Base-by-base conservation (phyloP, 2,797 vertebrate genomes). In the Loriculus beryllinus region DNA sequence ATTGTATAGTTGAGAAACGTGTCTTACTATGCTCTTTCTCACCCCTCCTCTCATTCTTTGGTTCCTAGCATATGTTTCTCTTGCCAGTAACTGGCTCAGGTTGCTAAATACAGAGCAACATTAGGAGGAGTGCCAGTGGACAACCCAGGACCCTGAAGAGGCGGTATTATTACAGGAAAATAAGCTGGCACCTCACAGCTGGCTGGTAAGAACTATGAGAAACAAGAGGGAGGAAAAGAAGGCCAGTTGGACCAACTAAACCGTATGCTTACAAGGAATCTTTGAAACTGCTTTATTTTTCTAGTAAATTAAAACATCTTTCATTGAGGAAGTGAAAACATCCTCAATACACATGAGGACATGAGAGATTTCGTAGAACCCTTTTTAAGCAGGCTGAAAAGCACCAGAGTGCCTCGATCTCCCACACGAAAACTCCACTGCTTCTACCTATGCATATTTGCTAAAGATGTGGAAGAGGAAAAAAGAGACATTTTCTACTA, bases 171-270 rank as follows among this genome's bases (percentile, higher is more conserved):
- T 43, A 43, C 21, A 40, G 0, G 2, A 56, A 56, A 88, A 40
- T 21, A 88, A 81, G 37, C 20, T 62, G 42, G 33, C 26, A 72
- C 29, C 42, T 82, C 10, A 2, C 23, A 84, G 29, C 45, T 84
- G 21, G 13, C 35, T 5, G 35, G 14, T 5, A 70, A 90, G 22
- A 26, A 39, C 67, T 51, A 31, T 15, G 60, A 68, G 37, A 43
- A 81, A 78, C 31, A 68, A 86, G 28, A 0, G 1, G 5, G 5
- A 5, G 1, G 4, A 8, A 0, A 15, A 12, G 6, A 25, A 63
- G 3, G 9, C 25, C 74, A 51, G 25, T 13, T 4, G 7, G 28
- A 70, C 8, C 14, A 85, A 42, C 26, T 43, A 57, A 9, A 28
- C 15, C 23, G 45, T 22, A 71, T 1, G 8, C 5, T 1, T 29